Evolutionary conservation across 2,113 vertebrate genomes (phyloP).

Genomic region (Tenebrosternarchus preto): DNA sequence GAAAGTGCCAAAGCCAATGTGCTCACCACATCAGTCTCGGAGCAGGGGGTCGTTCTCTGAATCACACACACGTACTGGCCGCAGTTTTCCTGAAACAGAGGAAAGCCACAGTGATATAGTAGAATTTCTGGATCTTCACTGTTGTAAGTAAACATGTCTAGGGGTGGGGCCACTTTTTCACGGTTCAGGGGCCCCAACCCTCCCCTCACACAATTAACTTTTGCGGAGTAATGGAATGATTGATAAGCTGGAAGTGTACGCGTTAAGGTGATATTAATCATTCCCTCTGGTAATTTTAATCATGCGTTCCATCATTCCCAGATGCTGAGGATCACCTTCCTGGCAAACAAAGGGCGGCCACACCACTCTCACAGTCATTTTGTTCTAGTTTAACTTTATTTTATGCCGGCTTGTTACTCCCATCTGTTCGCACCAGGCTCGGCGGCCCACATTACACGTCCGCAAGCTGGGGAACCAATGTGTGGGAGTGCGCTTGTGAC

Average conservation of each 20-base stretch:
- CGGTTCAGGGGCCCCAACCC: conserved; percentile 92
- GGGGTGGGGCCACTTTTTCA: conserved; percentile 92
- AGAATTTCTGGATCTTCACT: conserved; percentile 81
- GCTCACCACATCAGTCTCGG: neutral
- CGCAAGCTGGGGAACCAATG: conserved; percentile 75
- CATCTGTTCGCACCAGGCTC: conserved; percentile 79
- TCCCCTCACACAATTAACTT: conserved; percentile 94
- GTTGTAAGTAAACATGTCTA: conserved; percentile 99
- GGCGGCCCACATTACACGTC: conserved; percentile 76
- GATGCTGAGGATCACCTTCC: conserved; percentile 98
- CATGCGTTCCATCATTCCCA: conserved; percentile 98
- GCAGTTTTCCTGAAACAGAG: neutral
- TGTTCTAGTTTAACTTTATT: conserved; percentile 88
- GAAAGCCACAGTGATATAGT: conserved; percentile 51
- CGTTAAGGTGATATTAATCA: conserved; percentile 99
- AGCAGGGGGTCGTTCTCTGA: neutral
- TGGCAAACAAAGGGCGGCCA: conserved; percentile 94
- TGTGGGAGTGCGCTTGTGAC: conserved; percentile 69
- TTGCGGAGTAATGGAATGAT: conserved; percentile 99
- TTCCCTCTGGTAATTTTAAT: conserved; percentile 98
- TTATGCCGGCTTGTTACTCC: conserved; percentile 76
- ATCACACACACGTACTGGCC: neutral
- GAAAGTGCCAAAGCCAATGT: neutral
- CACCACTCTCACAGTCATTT: conserved; percentile 86
- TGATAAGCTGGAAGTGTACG: conserved; percentile 99